A percentile compares a stretch with the other conserved stretches of the same genome.
Evolutionary conservation across 2,888 invertebrate genomes (phyloP).

Genomic region (Elegia similella): DNA sequence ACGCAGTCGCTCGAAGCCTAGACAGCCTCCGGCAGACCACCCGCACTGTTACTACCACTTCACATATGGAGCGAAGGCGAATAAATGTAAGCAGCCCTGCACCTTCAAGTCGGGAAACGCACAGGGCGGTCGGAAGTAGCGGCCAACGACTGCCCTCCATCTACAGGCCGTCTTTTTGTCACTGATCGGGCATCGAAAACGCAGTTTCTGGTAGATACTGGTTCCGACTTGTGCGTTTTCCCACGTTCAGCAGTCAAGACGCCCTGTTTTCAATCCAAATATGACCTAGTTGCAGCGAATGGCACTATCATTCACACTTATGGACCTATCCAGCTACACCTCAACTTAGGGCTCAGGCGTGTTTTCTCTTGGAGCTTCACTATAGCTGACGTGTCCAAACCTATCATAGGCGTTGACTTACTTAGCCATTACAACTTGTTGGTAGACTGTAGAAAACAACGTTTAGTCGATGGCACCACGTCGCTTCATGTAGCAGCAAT

Average conservation of each 20-base stretch:
- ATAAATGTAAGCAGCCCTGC: conserved; percentile 19
- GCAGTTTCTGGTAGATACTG: too few species aligned
- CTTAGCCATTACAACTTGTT: conserved; percentile 31
- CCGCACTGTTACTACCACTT: conserved; percentile 20
- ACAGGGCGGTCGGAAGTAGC: too few species aligned
- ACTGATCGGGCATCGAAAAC: too few species aligned
- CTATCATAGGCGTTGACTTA: conserved; percentile 28
- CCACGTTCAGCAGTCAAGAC: too few species aligned
- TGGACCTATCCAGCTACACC: background rate
- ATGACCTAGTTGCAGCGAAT: background rate
- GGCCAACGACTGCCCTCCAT: too few species aligned
- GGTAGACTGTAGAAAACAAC: too few species aligned
- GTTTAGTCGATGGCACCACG: conserved; percentile 18
- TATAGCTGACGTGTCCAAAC: background rate
- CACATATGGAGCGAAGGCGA: conserved; percentile 16
- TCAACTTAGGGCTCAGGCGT: background rate
- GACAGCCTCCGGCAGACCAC: conserved; percentile 10
- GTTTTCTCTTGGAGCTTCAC: background rate
- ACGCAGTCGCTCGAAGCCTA: conserved; percentile 2
- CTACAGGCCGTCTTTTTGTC: too few species aligned
- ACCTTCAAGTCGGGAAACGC: conserved; percentile 11
- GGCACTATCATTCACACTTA: background rate
- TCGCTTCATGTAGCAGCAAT: background rate
- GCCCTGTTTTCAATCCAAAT: too few species aligned
- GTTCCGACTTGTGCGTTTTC: too few species aligned